A percentile compares a stretch with the other conserved stretches of the same genome.
Conservation (phyloP, 64 coral and sea anemone genomes). For the Dendronephthya gigantea region DNA sequence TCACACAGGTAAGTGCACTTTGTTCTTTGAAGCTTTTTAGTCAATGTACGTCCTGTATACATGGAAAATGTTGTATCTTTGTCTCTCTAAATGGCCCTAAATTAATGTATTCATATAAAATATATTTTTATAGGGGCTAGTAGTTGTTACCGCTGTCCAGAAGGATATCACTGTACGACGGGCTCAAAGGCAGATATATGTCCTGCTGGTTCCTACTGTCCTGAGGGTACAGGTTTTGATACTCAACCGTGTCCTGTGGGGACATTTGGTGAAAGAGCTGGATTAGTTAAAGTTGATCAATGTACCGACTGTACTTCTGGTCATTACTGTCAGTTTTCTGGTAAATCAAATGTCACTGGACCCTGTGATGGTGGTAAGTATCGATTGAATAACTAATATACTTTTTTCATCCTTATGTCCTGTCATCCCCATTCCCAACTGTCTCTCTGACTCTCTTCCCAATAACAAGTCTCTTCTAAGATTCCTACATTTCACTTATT, state of each 20-base stretch:
- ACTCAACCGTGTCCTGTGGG: slow-evolving; percentile 73
- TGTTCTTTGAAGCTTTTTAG: background rate
- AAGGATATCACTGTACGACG: slow-evolving; percentile 70
- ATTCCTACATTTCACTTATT: too few species aligned
- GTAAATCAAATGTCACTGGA: slow-evolving; percentile 55
- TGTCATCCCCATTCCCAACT: too few species aligned
- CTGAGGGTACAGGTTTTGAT: slow-evolving; percentile 61
- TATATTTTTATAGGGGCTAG: slow-evolving; percentile 46
- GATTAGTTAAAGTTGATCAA: slow-evolving; percentile 40
- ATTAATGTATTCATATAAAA: background rate
- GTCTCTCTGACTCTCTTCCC: too few species aligned
- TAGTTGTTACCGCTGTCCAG: slow-evolving; percentile 61
- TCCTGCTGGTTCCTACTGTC: slow-evolving; percentile 80
- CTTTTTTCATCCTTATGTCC: too few species aligned
- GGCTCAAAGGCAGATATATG: slow-evolving; percentile 65
- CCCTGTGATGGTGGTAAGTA: slow-evolving; percentile 8
- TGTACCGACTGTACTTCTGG: slow-evolving; percentile 75
- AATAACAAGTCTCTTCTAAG: too few species aligned
- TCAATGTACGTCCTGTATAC: too few species aligned
- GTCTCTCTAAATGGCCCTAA: background rate
- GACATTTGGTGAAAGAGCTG: slow-evolving; percentile 55
- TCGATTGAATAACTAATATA: too few species aligned
- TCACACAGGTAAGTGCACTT: slow-evolving; percentile 52
- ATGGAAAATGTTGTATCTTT: too few species aligned
- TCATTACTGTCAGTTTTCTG: slow-evolving; percentile 55